These are phyloP conservation scores for Leistus spinibarbis DNA, from an alignment of 2,888 invertebrate species.

Conservation along the genomic window DNA sequence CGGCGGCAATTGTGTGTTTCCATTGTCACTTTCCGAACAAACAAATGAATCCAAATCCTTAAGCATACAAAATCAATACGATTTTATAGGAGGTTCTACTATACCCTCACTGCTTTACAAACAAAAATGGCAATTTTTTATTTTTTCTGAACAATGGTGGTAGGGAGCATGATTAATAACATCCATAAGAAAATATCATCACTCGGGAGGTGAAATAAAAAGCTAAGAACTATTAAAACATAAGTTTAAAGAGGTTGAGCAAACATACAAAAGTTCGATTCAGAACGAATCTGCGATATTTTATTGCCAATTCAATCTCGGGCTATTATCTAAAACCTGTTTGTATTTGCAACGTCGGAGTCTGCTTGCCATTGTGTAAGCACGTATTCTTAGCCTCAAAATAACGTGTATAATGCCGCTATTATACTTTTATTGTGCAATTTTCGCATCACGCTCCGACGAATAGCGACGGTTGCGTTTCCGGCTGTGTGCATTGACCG, in stretches of 20 bases:
- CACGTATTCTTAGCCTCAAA: conserved; percentile 9
- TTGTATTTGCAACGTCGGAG: background rate
- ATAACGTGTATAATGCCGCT: conserved; percentile 16
- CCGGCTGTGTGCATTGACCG: conserved; percentile 19
- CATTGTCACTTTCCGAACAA: conserved; percentile 1
- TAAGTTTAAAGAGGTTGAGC: conserved; percentile 9
- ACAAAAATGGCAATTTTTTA: background rate
- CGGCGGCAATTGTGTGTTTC: conserved; percentile 28
- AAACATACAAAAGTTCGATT: conserved; percentile 10
- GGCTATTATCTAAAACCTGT: background rate
- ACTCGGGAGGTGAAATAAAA: no score
- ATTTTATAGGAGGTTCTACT: background rate
- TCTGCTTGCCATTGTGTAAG: background rate
- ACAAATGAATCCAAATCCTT: background rate
- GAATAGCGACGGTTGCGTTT: background rate
- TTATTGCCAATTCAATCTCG: conserved; percentile 24
- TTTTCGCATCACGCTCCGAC: conserved; percentile 20
- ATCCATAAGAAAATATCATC: no score
- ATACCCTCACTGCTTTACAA: background rate
- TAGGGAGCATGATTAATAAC: no score
- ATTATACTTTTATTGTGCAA: conserved; percentile 33
- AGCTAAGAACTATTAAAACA: background rate
- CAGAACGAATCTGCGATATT: conserved; percentile 15
- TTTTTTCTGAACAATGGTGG: no score
- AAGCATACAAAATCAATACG: background rate